Conservation (phyloP, 2,797 vertebrate genomes). For the Corythornis leucogaster region DNA sequence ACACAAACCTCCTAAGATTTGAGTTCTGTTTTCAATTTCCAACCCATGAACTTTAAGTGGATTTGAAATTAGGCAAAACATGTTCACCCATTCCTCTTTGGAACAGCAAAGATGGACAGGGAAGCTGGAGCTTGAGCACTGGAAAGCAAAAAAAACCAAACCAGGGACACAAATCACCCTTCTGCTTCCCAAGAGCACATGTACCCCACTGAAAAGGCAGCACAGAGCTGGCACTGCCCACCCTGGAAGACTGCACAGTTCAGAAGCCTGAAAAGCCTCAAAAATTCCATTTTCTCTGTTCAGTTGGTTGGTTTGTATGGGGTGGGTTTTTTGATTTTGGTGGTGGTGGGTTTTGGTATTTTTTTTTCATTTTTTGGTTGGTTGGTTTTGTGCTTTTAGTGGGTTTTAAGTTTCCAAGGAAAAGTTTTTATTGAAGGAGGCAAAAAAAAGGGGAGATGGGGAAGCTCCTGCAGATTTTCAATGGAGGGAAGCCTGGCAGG, state of each 20-base stretch:
- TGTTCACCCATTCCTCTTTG: neutral
- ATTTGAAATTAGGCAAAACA: constrained; percentile 59
- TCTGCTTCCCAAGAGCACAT: neutral
- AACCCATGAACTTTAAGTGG: constrained; percentile 46
- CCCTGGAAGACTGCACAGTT: neutral
- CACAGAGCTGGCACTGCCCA: neutral
- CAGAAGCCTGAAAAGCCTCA: neutral
- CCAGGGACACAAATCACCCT: neutral
- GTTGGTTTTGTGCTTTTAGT: neutral
- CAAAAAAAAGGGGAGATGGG: neutral
- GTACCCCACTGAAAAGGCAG: neutral
- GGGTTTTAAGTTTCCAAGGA: neutral
- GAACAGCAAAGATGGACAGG: neutral
- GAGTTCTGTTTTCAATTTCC: constrained; percentile 62
- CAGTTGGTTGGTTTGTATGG: neutral
- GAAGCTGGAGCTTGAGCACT: neutral
- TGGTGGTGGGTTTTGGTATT: no score
- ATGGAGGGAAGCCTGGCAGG: neutral
- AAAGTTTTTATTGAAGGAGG: neutral
- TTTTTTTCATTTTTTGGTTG: neutral
- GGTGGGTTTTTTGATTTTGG: no score
- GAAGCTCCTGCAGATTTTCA: neutral
- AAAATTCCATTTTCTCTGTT: neutral
- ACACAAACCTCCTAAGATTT: neutral
- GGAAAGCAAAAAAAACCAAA: neutral